Evolutionary conservation across 2,113 vertebrate species (phyloP), one percentile per base, ranked within the genome.

Genomic region (Mormoops blainvillei): DNA sequence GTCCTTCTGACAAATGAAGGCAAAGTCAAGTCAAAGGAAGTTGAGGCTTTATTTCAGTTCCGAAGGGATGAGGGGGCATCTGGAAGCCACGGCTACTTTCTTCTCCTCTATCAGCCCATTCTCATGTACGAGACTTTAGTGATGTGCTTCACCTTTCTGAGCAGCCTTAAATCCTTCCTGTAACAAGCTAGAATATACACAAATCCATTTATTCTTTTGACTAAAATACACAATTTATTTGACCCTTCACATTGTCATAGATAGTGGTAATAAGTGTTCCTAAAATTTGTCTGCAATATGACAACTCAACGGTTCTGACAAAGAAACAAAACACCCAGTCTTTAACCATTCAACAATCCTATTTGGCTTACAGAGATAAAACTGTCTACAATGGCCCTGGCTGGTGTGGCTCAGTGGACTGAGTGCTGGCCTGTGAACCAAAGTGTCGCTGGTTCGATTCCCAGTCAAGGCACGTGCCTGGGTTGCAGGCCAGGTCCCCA

Each of bases 331-430:
- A 70, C 31, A 54, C 26, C 41, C 36, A 65, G 24, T 77, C 65
- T 76, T 83, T 80, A 73, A 58, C 5, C 31, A 88, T 65, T 87
- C 83, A 65, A 61, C 91, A 78, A 92, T 68, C 89, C 41, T 52
- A 84, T 77, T 86, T 73, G 87, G 68, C 77, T 82, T 74, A 82
- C 83, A 82, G 52, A 68, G 50, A 95, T 36, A 94, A 89, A 85
- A 50, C 0, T 43, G 54, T 50, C 87, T 94, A 41, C 80, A 86
- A 74, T 77, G n/a, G n/a, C n/a, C n/a, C n/a, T n/a, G n/a, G n/a
- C n/a, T n/a, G n/a, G n/a, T n/a, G n/a, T n/a, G n/a, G n/a, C n/a
- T n/a, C n/a, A n/a, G n/a, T n/a, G n/a, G n/a, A n/a, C n/a, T n/a
- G n/a, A n/a, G n/a, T n/a, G n/a, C n/a, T n/a, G n/a, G n/a, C n/a